Evolutionary conservation across 2,888 invertebrate species (phyloP).

Genomic region (Notodonta dromedarius): DNA sequence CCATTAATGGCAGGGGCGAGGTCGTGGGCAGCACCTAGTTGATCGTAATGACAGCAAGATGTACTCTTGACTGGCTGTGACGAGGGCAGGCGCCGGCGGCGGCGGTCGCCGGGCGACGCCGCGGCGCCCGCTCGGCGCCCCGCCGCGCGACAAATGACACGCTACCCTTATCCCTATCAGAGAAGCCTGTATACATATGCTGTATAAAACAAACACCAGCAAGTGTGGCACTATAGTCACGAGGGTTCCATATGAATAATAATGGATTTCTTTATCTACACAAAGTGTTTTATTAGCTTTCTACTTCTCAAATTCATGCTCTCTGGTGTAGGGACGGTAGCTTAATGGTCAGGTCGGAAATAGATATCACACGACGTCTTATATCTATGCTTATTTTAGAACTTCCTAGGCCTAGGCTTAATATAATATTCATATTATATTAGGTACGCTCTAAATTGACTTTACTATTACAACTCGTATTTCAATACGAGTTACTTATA

Average conservation of each 20-base stretch:
- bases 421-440: no score
- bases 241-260: no score
- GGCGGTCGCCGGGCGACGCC: constrained; percentile 39
- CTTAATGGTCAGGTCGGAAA: no score
- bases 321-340: no score
- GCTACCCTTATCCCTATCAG: constrained; percentile 10
- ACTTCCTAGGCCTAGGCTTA: no score
- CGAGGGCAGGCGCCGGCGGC: constrained; percentile 28
- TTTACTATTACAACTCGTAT: no score
- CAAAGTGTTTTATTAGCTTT: background rate
- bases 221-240: no score
- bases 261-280: constrained; percentile 5
- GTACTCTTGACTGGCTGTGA: constrained; percentile 3
- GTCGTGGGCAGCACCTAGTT: constrained; percentile 22
- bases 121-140: constrained; percentile 52
- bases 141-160: constrained; percentile 47
- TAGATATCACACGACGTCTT: no score
- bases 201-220: constrained; percentile 9
- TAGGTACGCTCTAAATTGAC: no score
- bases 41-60: constrained; percentile 30
- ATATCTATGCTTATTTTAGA: no score
- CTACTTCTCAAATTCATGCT: background rate
- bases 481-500: no score
- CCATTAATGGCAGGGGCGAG: constrained; percentile 22
- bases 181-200: constrained; percentile 6